Conservation (phyloP, 2,113 vertebrate species). For the Cyprinodon brontotheroides region DNA sequence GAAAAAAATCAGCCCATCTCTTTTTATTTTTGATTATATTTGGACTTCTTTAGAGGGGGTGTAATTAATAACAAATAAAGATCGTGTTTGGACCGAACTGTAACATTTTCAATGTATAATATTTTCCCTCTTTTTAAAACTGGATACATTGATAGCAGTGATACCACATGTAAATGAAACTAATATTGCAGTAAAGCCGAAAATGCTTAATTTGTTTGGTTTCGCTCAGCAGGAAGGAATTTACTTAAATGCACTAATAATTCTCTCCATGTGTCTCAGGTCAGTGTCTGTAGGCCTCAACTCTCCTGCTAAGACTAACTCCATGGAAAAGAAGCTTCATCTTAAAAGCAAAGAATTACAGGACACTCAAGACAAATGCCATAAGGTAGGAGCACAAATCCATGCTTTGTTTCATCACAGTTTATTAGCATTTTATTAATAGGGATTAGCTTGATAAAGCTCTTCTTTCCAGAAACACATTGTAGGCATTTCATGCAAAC, state of each 20-base stretch:
- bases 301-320: slow-evolving; percentile 97
- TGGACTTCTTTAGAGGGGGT: too few species aligned
- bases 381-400: slow-evolving; percentile 83
- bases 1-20: too few species aligned
- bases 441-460: background rate
- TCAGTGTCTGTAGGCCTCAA: slow-evolving; percentile 89
- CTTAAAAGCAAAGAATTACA: slow-evolving; percentile 98
- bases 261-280: slow-evolving; percentile 71
- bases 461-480: background rate
- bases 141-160: too few species aligned
- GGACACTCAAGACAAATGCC: slow-evolving; percentile 99
- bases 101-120: too few species aligned
- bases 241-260: background rate
- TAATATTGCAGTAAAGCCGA: too few species aligned
- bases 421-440: background rate
- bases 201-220: too few species aligned
- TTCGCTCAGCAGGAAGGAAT: background rate
- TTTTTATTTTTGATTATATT: too few species aligned
- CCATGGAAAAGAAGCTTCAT: slow-evolving; percentile 98
- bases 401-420: background rate
- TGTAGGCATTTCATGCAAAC: background rate
- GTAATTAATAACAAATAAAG: too few species aligned
- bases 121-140: too few species aligned
- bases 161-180: too few species aligned
- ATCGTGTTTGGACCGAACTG: too few species aligned